Conservation (phyloP, 2,797 vertebrate species). For the Centroberyx gerrardi region DNA sequence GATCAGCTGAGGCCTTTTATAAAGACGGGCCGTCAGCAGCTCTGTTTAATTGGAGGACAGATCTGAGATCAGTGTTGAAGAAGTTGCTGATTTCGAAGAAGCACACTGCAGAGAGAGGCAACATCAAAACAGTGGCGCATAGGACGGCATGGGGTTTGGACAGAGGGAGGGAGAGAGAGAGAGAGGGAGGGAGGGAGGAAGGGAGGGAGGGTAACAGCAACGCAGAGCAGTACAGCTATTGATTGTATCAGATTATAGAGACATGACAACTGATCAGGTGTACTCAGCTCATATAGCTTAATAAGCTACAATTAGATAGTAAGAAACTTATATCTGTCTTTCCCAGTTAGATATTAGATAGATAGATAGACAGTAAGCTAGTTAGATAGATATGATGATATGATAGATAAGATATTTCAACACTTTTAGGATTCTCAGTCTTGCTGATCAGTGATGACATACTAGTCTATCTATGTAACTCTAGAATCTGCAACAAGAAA, state of each 20-base stretch:
- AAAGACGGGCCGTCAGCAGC: constrained; percentile 22
- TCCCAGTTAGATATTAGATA: too few relatives aligned
- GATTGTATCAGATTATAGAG: constrained; percentile 19
- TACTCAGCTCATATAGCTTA: not conserved
- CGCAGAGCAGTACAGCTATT: constrained; percentile 3
- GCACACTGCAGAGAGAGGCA: constrained; percentile 7
- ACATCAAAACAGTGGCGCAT: constrained; percentile 2
- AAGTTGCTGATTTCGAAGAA: constrained; percentile 26
- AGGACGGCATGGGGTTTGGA: not conserved
- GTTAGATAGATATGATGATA: too few relatives aligned
- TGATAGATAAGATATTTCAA: too few relatives aligned
- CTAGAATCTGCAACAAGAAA: too few relatives aligned
- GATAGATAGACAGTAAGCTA: too few relatives aligned
- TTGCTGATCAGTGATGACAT: too few relatives aligned
- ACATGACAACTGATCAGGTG: constrained; percentile 15
- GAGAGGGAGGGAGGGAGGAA: constrained; percentile 5
- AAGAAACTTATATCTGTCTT: not conserved
- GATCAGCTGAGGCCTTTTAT: constrained; percentile 30
- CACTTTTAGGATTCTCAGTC: too few relatives aligned
- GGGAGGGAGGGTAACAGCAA: not conserved
- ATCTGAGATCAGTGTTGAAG: constrained; percentile 46
- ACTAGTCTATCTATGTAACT: too few relatives aligned
- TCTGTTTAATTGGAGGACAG: constrained; percentile 38
- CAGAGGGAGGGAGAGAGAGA: not conserved
- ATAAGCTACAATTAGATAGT: not conserved